Conservation (phyloP, 1,140 invertebrate species). For the Ceratosolen fusciceps region DNA sequence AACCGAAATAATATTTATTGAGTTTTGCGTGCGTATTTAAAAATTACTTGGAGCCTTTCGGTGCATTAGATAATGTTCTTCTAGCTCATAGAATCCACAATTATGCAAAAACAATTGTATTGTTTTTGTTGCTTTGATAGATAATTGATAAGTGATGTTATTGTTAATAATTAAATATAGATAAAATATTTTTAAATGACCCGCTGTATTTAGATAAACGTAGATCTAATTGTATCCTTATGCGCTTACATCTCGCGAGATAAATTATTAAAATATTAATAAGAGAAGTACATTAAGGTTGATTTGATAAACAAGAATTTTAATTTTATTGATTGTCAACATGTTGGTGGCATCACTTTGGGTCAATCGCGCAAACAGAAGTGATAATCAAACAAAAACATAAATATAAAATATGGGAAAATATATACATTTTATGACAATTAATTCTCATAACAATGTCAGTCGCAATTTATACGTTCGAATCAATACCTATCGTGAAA, state of each 20-base stretch:
- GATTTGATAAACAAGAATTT: not conserved
- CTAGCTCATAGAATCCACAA: not conserved
- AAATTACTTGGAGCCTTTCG: no score
- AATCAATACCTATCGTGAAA: not conserved
- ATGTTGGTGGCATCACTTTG: not conserved
- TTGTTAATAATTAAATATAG: not conserved
- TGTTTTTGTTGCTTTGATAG: no score
- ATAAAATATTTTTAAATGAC: not conserved
- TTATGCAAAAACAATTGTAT: no score
- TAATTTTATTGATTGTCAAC: not conserved
- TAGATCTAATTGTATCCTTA: no score
- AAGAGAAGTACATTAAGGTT: not conserved
- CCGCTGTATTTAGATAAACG: not conserved
- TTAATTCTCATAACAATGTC: not conserved
- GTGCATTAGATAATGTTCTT: no score
- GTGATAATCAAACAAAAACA: no score
- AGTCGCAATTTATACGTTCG: not conserved
- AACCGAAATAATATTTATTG: no score
- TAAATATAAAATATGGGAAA: not conserved
- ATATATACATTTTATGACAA: not conserved
- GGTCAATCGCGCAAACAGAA: not conserved
- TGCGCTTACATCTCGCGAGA: not conserved
- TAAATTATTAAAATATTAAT: not conserved
- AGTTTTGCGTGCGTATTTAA: no score
- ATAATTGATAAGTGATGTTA: no score